Conservation (phyloP, 37 sponge, comb jelly and placozoan species). For the Halisarca cf. caerulea region DNA sequence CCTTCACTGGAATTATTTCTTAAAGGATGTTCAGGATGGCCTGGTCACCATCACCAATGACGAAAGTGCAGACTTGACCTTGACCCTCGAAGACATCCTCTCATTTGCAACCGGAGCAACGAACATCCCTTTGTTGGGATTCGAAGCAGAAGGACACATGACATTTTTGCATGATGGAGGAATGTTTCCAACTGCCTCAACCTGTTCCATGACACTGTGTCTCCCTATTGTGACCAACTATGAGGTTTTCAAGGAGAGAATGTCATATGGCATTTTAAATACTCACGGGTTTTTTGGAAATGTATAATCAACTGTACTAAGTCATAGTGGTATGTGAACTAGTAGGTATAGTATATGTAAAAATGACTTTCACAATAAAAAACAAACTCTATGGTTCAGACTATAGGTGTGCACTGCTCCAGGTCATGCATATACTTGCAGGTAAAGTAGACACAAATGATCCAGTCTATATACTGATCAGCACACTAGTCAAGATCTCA, state of each 20-base stretch:
- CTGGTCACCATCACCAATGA: background rate
- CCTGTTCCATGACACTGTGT: background rate
- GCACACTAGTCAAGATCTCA: too few relatives aligned
- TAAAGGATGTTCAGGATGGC: slow-evolving; percentile 16
- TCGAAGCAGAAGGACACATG: background rate
- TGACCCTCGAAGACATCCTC: slow-evolving; percentile 18
- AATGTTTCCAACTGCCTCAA: background rate
- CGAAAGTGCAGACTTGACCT: background rate
- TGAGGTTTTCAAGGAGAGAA: slow-evolving; percentile 8
- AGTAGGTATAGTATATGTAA: background rate
- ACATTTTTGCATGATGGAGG: background rate
- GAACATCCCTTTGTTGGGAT: background rate
- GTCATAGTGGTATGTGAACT: background rate
- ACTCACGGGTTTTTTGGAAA: slow-evolving; percentile 24
- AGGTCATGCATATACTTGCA: too few relatives aligned
- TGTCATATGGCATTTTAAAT: slow-evolving; percentile 20
- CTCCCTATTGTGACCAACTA: background rate
- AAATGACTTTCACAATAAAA: too few relatives aligned
- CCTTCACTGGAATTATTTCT: slow-evolving; percentile 15
- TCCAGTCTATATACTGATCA: too few relatives aligned
- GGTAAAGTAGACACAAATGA: too few relatives aligned
- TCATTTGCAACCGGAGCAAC: slow-evolving; percentile 27
- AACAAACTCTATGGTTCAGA: too few relatives aligned
- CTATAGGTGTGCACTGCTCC: too few relatives aligned
- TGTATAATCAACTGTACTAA: background rate